Evolutionary conservation across 1,140 invertebrate species (phyloP), one percentile per base, ranked within the genome.

Genomic region (Ephestia elutella): DNA sequence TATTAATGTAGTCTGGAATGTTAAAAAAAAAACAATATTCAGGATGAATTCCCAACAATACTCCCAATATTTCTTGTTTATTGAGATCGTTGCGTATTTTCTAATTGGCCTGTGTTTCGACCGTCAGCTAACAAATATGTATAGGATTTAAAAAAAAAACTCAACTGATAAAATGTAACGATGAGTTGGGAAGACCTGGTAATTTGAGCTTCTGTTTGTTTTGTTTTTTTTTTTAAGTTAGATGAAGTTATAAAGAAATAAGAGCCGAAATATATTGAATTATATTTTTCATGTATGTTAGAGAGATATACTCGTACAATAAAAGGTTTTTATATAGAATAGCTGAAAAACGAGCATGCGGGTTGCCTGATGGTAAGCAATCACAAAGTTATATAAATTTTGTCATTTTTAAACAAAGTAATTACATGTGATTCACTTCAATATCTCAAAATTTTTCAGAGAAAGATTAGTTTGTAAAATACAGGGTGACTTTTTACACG

Each of bases 31-130:
- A 2, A 32, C 30, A 3, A 15, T 44, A 44, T 15, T 44, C 38
- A 44, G 38, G 38, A 44, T 44, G 38, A 44, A 44, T 44, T 5
- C 32, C 32, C 32, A 13, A 35, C 32, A 35, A 44, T 44, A 44
- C 15, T 44, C 38, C 38, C 38, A 44, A 44, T 44, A 44, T 44
- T 44, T 44, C 13, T 44, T 10, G 38, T 3, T 44, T 17, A 44
- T 15, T 44, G 38, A 44, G 38, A 44, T 44, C 38, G 38, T 44
- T 15, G n/a, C 38, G 38, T 44, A 44, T 44, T 44, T 35, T 44
- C 38, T 44, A 44, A 44, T 44, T 17, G 38, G 38, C 7, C 38
- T 44, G 11, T 32, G 7, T 10, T 15, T n/a, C 13, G 38, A 44
- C 38, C 38, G 38, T 44, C 38, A 17, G 38, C 38, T 44, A 44